phyloP scores from a whole-genome alignment of 2,888 invertebrate species.

The Dendrolimus houi region DNA sequence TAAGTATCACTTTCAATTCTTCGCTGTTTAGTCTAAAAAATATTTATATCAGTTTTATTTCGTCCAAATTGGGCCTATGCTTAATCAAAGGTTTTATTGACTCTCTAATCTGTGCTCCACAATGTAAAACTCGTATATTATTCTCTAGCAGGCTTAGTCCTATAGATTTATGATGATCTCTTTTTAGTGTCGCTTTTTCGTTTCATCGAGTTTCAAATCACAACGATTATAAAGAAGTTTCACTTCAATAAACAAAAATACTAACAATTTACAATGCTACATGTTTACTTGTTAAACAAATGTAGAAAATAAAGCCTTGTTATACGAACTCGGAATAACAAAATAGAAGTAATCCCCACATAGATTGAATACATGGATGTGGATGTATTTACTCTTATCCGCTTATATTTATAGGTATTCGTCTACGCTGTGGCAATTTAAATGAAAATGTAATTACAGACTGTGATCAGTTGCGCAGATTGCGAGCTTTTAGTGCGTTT shows the following conservation, averaged over 20 bases:
- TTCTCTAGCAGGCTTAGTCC: no score
- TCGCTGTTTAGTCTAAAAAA: no score
- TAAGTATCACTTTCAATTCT: no score
- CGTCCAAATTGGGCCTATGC: no score
- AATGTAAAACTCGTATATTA: no score
- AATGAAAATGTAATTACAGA: conserved; percentile 29
- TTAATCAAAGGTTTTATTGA: no score
- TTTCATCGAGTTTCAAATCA: no score
- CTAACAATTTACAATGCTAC: neutral
- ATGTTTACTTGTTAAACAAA: neutral
- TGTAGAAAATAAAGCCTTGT: conserved; percentile 3
- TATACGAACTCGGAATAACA: conserved; percentile 20
- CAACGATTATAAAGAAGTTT: neutral
- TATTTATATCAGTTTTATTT: no score
- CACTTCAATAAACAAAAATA: neutral
- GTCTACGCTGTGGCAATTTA: conserved; percentile 49
- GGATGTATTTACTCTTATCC: conserved; percentile 49
- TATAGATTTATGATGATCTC: no score
- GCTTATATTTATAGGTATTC: conserved; percentile 41
- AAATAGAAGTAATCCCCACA: conserved; percentile 51
- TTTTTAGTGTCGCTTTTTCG: no score
- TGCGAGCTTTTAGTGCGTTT: neutral
- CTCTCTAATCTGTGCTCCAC: no score
- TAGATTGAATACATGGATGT: conserved; percentile 65
- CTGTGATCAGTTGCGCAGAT: conserved; percentile 3